A percentile compares a stretch with the other conserved stretches of the same genome.
Conservation (phyloP, 2,888 invertebrate genomes). For the Lamellibrachia satsuma region DNA sequence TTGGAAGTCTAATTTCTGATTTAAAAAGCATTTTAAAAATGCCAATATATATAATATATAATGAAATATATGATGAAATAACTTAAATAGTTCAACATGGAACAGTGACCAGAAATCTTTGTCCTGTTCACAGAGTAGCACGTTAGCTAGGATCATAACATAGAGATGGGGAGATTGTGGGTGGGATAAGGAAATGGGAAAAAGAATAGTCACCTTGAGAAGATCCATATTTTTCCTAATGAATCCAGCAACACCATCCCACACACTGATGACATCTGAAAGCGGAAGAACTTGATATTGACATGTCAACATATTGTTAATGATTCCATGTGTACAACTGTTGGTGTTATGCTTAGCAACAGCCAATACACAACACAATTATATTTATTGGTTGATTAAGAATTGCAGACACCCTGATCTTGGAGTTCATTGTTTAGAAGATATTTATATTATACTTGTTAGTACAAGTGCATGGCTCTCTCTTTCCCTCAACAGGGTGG, state of each 20-base stretch:
- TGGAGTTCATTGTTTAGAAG: not conserved
- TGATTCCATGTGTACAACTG: not conserved
- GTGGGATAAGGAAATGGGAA: too few species aligned
- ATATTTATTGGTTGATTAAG: not conserved
- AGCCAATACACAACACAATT: not conserved
- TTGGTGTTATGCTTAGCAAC: not conserved
- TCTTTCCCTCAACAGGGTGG: too few species aligned
- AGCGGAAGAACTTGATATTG: conserved; percentile 24
- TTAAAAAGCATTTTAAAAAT: not conserved
- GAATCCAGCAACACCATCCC: conserved; percentile 63
- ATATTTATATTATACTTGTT: not conserved
- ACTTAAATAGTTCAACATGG: not conserved
- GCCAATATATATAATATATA: not conserved
- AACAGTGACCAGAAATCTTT: not conserved
- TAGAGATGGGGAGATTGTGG: too few species aligned
- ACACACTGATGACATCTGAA: conserved; percentile 63
- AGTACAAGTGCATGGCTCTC: not conserved
- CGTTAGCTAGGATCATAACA: too few species aligned
- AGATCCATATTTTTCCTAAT: conserved; percentile 63
- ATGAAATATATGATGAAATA: not conserved
- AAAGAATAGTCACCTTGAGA: conserved; percentile 56
- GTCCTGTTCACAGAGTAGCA: not conserved
- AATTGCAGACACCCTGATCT: not conserved
- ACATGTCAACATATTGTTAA: not conserved
- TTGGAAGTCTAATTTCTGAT: too few species aligned